A percentile compares a stretch with the other conserved stretches of the same genome.
Evolutionary conservation across 2,113 vertebrate genomes (phyloP).

Genomic region (Zootoca vivipara): DNA sequence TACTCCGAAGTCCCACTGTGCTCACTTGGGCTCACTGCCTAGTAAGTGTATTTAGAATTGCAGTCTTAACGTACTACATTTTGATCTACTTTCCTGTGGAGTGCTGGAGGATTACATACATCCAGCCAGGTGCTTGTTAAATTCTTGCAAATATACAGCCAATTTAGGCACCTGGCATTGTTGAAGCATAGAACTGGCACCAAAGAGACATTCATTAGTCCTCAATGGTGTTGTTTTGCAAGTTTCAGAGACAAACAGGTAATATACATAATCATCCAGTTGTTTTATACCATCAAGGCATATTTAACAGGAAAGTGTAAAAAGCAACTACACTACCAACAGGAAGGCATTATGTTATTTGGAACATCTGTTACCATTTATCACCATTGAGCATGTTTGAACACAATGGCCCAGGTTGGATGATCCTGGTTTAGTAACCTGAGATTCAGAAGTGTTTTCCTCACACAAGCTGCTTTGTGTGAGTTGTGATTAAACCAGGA

Average conservation of each 20-base stretch:
- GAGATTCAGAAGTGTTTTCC: background rate
- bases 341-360: fast-evolving
- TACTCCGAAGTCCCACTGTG: background rate
- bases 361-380: background rate
- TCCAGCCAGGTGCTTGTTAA: background rate
- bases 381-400: background rate
- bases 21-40: background rate
- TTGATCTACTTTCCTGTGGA: background rate
- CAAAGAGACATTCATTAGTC: background rate
- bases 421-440: too few species aligned
- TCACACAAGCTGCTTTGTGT: background rate
- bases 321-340: background rate
- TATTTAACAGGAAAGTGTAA: background rate
- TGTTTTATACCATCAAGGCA: background rate
- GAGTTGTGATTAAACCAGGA: too few species aligned
- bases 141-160: background rate
- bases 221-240: background rate
- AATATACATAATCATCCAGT: background rate
- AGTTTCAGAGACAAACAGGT: background rate
- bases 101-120: background rate
- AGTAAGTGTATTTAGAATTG: background rate
- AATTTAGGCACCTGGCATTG: background rate
- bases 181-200: background rate
- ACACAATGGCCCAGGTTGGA: background rate
- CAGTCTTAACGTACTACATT: background rate